Conservation (phyloP, 2,797 vertebrate species). For the Brachymystax lenok region DNA sequence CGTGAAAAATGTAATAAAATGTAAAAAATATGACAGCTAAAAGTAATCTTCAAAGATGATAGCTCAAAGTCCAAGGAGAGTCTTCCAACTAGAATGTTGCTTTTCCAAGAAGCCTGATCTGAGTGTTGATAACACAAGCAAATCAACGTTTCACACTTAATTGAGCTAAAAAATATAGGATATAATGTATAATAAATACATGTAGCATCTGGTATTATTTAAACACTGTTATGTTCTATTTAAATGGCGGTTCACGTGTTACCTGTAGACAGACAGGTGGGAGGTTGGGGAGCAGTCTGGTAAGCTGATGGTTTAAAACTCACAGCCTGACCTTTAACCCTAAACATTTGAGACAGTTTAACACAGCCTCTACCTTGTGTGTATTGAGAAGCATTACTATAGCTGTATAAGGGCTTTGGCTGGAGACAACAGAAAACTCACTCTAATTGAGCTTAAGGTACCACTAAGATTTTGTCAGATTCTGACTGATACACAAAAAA, state of each 20-base stretch:
- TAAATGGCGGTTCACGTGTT: too few relatives aligned
- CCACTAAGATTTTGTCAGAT: neutral
- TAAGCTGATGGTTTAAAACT: neutral
- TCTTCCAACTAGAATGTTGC: too few relatives aligned
- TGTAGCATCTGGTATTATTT: neutral
- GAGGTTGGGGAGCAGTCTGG: neutral
- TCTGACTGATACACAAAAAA: neutral
- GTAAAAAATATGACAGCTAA: too few relatives aligned
- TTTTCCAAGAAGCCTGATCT: too few relatives aligned
- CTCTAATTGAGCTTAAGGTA: neutral
- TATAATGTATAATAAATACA: neutral
- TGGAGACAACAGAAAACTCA: neutral
- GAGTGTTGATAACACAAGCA: too few relatives aligned
- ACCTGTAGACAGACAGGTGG: neutral
- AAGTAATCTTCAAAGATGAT: too few relatives aligned
- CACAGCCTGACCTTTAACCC: conserved; percentile 11
- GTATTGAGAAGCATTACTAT: conserved; percentile 4
- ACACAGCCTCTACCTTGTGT: neutral
- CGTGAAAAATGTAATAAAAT: neutral
- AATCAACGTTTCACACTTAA: too few relatives aligned
- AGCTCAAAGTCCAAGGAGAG: too few relatives aligned
- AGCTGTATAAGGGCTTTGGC: neutral
- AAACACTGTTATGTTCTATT: neutral
- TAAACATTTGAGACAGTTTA: neutral
- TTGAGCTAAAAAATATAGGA: too few relatives aligned